Conservation (phyloP, 2,888 invertebrate genomes). For the Acanthosoma haemorrhoidale region DNA sequence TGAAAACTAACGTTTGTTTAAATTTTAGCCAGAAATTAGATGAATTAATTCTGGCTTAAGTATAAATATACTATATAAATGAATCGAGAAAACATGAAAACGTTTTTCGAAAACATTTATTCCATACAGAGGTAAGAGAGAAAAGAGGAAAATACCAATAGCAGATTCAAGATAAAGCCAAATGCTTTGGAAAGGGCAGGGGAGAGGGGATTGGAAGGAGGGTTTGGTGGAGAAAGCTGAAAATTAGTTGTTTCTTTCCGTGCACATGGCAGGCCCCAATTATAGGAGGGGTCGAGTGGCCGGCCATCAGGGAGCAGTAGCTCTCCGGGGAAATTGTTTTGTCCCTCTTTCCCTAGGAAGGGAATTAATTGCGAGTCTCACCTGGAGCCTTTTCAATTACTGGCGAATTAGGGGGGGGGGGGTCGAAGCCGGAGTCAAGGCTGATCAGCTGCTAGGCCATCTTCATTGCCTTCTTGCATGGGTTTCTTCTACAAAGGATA, state of each 20-base stretch:
- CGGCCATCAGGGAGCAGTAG: background rate
- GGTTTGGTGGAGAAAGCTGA: slow-evolving; percentile 10
- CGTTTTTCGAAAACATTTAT: too few species aligned
- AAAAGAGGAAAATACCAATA: background rate
- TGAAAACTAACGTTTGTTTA: too few species aligned
- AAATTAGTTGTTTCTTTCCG: slow-evolving; percentile 1
- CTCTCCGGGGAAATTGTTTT: slow-evolving; percentile 7
- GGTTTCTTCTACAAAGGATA: too few species aligned
- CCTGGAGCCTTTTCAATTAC: slow-evolving; percentile 26
- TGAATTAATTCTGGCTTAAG: too few species aligned
- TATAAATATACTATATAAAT: too few species aligned
- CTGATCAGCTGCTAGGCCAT: background rate
- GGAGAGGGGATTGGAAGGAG: slow-evolving; percentile 2
- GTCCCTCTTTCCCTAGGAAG: slow-evolving; percentile 13
- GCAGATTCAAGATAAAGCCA: too few species aligned
- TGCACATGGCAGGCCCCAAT: background rate
- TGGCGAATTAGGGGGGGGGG: slow-evolving; percentile 7
- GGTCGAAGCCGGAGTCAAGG: background rate
- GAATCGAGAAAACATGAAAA: too few species aligned
- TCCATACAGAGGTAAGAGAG: too few species aligned
- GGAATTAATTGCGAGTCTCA: slow-evolving; percentile 21
- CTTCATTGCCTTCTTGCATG: background rate
- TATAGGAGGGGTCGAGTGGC: slow-evolving; percentile 8
- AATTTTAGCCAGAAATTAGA: too few species aligned
- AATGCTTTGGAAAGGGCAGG: background rate